These are phyloP conservation scores for Patella depressa DNA, from an alignment of 2,888 invertebrate species.

Conservation along the genomic window DNA sequence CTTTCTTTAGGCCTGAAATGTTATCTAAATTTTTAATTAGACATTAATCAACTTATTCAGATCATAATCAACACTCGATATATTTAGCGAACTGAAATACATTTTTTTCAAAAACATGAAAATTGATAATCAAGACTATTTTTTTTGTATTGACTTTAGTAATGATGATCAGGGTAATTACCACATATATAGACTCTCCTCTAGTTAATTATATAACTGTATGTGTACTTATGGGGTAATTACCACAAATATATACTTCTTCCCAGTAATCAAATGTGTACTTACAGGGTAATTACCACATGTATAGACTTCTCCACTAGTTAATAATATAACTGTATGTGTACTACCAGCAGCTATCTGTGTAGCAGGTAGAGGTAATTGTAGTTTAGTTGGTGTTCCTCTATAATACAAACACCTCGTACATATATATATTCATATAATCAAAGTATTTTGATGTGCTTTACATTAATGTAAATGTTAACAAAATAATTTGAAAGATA, in stretches of 20 bases:
- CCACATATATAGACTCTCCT: conserved; percentile 96
- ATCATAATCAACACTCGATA: too few relatives aligned
- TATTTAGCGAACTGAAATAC: too few relatives aligned
- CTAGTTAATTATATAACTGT: conserved; percentile 88
- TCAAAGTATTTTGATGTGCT: too few relatives aligned
- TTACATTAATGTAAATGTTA: too few relatives aligned
- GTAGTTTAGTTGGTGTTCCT: conserved; percentile 83
- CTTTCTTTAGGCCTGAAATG: too few relatives aligned
- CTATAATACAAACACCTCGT: conserved; percentile 70
- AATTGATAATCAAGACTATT: too few relatives aligned
- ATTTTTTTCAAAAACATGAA: too few relatives aligned
- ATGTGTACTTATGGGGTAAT: conserved; percentile 81
- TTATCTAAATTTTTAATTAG: too few relatives aligned
- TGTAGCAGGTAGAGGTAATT: conserved; percentile 78
- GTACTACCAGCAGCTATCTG: conserved; percentile 96
- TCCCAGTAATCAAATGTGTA: not conserved
- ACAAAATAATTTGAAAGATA: not conserved
- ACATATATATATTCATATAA: not conserved
- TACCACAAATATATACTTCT: not conserved
- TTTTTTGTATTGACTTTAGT: not conserved
- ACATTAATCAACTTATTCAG: too few relatives aligned
- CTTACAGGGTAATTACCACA: conserved; percentile 82
- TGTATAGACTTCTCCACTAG: conserved; percentile 91
- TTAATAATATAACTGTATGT: conserved; percentile 89
- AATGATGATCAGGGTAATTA: not conserved